Evolutionary conservation across 1,140 invertebrate genomes (phyloP).

Genomic region (Aphelenchoides besseyi): DNA sequence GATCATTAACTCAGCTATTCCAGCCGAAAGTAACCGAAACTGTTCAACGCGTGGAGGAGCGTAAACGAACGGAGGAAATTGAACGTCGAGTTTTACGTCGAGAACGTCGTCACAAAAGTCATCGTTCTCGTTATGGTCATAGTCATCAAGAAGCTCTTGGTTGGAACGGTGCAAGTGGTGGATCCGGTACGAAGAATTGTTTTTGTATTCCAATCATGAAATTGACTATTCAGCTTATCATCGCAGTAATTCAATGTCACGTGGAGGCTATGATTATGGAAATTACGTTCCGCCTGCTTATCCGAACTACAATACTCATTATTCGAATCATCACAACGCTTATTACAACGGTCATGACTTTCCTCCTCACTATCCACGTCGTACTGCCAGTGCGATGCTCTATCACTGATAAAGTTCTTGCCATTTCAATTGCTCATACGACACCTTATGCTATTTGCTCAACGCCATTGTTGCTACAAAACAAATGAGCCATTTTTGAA

Average conservation of each 20-base stretch:
- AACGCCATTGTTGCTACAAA: not conserved
- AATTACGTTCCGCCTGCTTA: not conserved
- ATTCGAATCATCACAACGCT: not conserved
- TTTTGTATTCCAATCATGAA: too few relatives aligned
- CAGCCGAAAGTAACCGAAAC: conserved; percentile 54
- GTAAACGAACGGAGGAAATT: conserved; percentile 52
- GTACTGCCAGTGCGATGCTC: conserved; percentile 14
- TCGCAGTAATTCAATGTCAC: conserved; percentile 16
- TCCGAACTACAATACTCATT: not conserved
- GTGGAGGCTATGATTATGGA: conserved; percentile 13
- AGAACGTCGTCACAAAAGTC: conserved; percentile 37
- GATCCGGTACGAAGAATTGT: not conserved
- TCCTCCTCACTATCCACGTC: conserved; percentile 8
- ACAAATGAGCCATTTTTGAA: not conserved
- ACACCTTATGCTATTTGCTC: not conserved
- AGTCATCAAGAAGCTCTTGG: conserved; percentile 18
- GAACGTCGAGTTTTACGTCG: conserved; percentile 42
- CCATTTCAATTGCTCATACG: not conserved
- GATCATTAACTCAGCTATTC: conserved; percentile 12
- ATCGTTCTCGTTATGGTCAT: conserved; percentile 36
- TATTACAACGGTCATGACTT: conserved; percentile 12
- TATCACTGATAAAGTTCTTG: conserved; percentile 5
- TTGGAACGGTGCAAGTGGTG: conserved; percentile 10
- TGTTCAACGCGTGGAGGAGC: conserved; percentile 50
- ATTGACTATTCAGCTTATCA: conserved; percentile 8